Evolutionary conservation across 2,797 vertebrate species (phyloP).

Genomic region (Scyliorhinus canicula): DNA sequence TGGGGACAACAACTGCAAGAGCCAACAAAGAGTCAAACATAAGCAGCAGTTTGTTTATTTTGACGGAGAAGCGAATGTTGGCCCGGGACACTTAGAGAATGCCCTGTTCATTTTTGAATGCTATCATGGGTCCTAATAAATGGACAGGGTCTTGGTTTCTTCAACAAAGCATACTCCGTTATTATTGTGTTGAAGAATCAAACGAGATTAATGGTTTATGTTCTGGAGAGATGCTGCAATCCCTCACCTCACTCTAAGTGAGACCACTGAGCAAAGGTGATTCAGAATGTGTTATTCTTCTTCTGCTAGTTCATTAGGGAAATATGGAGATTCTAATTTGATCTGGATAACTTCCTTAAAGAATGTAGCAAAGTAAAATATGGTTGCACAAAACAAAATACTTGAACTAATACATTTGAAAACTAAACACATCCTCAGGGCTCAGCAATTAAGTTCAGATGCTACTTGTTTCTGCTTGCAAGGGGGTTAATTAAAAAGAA

Average conservation of each 20-base stretch:
- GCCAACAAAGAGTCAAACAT: not conserved
- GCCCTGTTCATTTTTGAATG: not conserved
- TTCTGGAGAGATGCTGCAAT: not conserved
- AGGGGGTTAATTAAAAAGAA: slow-evolving; percentile 31
- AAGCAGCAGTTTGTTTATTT: not conserved
- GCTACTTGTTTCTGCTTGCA: not conserved
- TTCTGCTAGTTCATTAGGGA: not conserved
- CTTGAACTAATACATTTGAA: slow-evolving; percentile 27
- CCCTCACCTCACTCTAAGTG: not conserved
- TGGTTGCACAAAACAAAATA: not conserved
- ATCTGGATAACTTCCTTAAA: not conserved
- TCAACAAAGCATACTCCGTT: not conserved
- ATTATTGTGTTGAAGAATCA: not conserved
- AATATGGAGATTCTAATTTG: not conserved
- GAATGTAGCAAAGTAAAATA: not conserved
- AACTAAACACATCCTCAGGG: slow-evolving; percentile 25
- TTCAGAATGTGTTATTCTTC: not conserved
- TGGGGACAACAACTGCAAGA: not conserved
- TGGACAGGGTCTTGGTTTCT: not conserved
- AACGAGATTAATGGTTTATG: not conserved
- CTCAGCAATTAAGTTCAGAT: slow-evolving; percentile 30
- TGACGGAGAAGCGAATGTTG: not conserved
- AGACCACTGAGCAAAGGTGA: not conserved
- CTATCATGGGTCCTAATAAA: not conserved
- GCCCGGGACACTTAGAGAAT: not conserved